phyloP scores from a whole-genome alignment of 2,888 invertebrate genomes.

The Dyspetes luteomarginatus region DNA sequence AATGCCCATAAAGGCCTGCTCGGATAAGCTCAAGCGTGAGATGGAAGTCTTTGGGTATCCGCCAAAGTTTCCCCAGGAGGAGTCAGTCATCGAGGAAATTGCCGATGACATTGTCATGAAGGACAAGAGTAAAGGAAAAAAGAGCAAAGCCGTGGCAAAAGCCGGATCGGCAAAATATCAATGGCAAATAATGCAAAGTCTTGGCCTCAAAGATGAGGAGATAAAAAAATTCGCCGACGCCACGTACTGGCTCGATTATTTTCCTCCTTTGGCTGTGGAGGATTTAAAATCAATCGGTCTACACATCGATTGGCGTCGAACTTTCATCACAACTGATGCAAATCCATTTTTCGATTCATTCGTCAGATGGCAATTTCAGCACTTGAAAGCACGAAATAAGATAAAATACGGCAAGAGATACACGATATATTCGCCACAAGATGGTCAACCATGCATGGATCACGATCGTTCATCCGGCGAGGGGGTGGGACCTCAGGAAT shows the following conservation, averaged over 20 bases:
- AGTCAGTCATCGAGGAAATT: conserved; percentile 83
- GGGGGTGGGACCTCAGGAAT: conserved; percentile 99
- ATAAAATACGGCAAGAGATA: conserved; percentile 98
- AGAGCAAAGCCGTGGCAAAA: conserved; percentile 98
- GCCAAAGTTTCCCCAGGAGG: conserved; percentile 91
- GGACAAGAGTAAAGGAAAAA: conserved; percentile 97
- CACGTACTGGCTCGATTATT: conserved; percentile 97
- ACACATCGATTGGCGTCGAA: conserved; percentile 98
- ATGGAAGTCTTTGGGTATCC: conserved; percentile 96
- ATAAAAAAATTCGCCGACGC: conserved; percentile 96
- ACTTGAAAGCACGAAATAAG: conserved; percentile 93
- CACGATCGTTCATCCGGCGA: conserved; percentile 98
- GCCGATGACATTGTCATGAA: conserved; percentile 87
- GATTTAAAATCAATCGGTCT: conserved; percentile 96
- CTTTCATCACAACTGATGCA: conserved; percentile 99
- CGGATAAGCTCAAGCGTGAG: conserved; percentile 98
- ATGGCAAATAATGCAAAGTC: conserved; percentile 99
- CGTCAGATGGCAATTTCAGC: conserved; percentile 97
- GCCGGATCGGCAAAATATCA: conserved; percentile 95
- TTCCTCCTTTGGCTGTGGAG: conserved; percentile 94
- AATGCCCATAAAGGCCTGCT: conserved; percentile 99
- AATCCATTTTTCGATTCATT: conserved; percentile 99
- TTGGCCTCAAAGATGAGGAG: conserved; percentile 95
- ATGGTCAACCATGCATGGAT: conserved; percentile 99
- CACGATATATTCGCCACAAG: conserved; percentile 97